Conservation (phyloP, 2,797 vertebrate genomes). For the Rhyacichthys aspro region DNA sequence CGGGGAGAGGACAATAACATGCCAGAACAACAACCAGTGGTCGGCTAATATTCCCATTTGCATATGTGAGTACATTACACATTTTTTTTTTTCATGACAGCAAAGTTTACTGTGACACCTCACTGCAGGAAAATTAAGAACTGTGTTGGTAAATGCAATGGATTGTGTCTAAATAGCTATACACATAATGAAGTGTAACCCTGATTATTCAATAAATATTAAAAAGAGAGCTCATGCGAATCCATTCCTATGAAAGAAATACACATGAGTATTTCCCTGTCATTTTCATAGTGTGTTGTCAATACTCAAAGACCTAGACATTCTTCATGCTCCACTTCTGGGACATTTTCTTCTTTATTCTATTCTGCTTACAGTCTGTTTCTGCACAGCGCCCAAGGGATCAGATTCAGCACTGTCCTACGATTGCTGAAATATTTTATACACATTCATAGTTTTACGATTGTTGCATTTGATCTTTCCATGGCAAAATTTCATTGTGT, state of each 20-base stretch:
- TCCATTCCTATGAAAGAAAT: too few relatives aligned
- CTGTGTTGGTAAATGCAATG: constrained; percentile 40
- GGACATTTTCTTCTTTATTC: constrained; percentile 28
- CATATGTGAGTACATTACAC: constrained; percentile 90
- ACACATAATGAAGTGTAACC: constrained; percentile 27
- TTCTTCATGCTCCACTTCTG: constrained; percentile 33
- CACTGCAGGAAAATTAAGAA: constrained; percentile 52
- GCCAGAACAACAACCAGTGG: constrained; percentile 99
- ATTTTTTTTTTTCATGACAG: constrained; percentile 17
- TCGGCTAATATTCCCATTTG: constrained; percentile 99
- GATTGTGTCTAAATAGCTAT: constrained; percentile 35
- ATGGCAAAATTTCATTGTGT: constrained; percentile 31
- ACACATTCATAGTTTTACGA: constrained; percentile 43
- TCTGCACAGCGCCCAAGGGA: constrained; percentile 54
- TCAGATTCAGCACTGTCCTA: constrained; percentile 37
- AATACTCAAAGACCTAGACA: not conserved
- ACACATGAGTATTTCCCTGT: not conserved
- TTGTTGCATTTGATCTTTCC: constrained; percentile 34
- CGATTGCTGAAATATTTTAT: constrained; percentile 61
- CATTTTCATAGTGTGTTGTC: too few relatives aligned
- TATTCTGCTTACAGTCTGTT: constrained; percentile 43
- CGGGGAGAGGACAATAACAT: constrained; percentile 96
- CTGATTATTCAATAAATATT: constrained; percentile 21
- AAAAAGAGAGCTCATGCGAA: too few relatives aligned
- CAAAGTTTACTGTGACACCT: constrained; percentile 57